These are phyloP conservation scores for Cancer borealis DNA, from an alignment of 2,888 invertebrate genomes.

Conservation along the genomic window DNA sequence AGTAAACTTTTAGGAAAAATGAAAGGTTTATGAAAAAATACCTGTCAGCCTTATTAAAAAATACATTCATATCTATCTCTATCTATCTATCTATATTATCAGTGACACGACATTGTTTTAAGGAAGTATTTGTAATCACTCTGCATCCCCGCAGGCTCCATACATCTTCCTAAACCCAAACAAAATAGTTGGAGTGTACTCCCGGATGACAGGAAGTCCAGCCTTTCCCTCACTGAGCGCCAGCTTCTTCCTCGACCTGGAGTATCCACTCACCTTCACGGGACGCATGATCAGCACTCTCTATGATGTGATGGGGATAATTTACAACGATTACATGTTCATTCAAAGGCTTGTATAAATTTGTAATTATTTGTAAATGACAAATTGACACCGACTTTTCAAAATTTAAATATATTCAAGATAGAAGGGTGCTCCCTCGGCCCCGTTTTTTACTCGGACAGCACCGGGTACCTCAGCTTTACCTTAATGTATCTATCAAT, in stretches of 20 bases:
- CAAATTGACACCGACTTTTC: background rate
- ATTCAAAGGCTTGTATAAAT: background rate
- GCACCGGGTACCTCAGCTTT: background rate
- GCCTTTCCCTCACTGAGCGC: background rate
- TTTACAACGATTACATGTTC: background rate
- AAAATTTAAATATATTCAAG: background rate
- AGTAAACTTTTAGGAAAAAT: too few species aligned
- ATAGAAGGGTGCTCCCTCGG: too few species aligned
- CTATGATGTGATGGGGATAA: background rate
- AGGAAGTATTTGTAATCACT: background rate
- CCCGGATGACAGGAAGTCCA: background rate
- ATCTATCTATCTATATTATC: background rate
- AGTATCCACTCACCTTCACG: slow-evolving; percentile 35
- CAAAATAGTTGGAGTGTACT: background rate
- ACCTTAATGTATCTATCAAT: background rate
- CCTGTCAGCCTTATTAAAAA: too few species aligned
- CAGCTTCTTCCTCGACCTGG: slow-evolving; percentile 36
- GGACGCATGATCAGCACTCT: slow-evolving; percentile 13
- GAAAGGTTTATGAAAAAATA: too few species aligned
- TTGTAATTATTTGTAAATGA: background rate
- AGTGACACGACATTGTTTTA: background rate
- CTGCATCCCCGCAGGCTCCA: background rate
- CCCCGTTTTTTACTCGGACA: too few species aligned
- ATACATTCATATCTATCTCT: too few species aligned
- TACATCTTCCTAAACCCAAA: slow-evolving; percentile 8